phyloP scores from a whole-genome alignment of 1,140 invertebrate genomes.

The Dendrolimus kikuchii region DNA sequence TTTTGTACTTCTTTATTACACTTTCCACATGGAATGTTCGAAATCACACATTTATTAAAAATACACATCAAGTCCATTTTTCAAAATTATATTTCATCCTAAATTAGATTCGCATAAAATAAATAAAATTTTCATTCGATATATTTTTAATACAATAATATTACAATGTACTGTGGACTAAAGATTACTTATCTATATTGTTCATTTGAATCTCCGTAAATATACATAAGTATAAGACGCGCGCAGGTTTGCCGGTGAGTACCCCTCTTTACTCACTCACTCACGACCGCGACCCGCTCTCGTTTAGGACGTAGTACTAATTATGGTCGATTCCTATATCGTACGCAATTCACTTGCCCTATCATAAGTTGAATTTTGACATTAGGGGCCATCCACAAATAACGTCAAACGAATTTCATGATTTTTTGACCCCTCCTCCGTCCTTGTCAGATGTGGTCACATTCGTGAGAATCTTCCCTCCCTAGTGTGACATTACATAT shows the following conservation, averaged over 20 bases:
- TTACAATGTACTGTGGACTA: neutral
- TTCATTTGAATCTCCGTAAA: conserved; percentile 45
- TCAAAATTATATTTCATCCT: conserved; percentile 42
- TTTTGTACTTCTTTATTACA: conserved; percentile 67
- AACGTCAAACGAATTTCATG: too few relatives aligned
- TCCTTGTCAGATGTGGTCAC: too few relatives aligned
- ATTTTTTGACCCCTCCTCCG: too few relatives aligned
- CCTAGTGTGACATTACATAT: too few relatives aligned
- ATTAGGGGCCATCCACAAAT: too few relatives aligned
- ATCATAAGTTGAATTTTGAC: too few relatives aligned
- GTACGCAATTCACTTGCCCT: too few relatives aligned
- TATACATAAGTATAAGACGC: conserved; percentile 35
- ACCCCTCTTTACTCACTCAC: neutral
- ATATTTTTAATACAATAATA: neutral
- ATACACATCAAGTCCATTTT: conserved; percentile 44
- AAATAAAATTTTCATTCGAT: conserved; percentile 51
- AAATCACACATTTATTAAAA: conserved; percentile 58
- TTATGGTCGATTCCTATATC: too few relatives aligned
- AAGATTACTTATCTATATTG: conserved; percentile 30
- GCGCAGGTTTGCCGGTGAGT: conserved; percentile 11
- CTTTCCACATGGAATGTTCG: conserved; percentile 64
- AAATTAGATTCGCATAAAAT: conserved; percentile 47
- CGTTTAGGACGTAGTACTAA: too few relatives aligned
- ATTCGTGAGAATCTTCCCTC: too few relatives aligned
- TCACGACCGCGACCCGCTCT: too few relatives aligned